Evolutionary conservation across 2,113 vertebrate species (phyloP).

Genomic region (Casuarius casuarius): DNA sequence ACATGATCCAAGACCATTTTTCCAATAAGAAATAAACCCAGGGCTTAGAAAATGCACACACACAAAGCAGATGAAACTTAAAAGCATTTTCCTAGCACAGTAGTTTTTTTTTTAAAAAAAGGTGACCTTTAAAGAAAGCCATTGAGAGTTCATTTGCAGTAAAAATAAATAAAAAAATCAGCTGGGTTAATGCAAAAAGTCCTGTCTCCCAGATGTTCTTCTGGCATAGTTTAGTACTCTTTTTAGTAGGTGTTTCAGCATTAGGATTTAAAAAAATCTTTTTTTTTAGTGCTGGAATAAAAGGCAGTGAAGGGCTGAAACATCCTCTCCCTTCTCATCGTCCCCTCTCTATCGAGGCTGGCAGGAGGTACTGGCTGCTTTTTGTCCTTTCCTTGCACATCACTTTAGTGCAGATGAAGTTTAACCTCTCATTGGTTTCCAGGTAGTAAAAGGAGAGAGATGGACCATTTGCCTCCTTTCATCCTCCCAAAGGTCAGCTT

Average conservation of each 20-base stretch:
- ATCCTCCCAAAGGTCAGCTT: not conserved
- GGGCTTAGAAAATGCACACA: slow-evolving; percentile 40
- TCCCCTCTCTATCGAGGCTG: fast-evolving
- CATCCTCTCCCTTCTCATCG: not conserved
- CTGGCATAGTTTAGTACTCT: not conserved
- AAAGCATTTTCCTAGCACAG: slow-evolving; percentile 2
- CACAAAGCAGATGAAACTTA: slow-evolving; percentile 31
- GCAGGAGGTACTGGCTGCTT: not conserved
- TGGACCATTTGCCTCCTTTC: not conserved
- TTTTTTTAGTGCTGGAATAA: not conserved
- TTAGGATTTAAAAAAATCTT: not conserved
- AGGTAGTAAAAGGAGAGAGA: not conserved
- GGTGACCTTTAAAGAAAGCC: slow-evolving; percentile 20
- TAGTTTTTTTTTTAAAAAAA: not conserved
- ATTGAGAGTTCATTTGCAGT: slow-evolving; percentile 15
- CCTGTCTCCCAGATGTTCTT: not conserved
- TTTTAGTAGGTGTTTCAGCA: not conserved
- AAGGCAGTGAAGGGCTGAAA: not conserved
- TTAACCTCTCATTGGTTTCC: not conserved
- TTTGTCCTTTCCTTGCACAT: not conserved
- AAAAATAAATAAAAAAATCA: not conserved
- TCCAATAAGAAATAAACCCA: slow-evolving; percentile 44
- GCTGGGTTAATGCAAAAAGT: not conserved
- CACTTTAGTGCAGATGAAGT: not conserved
- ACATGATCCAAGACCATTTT: slow-evolving; percentile 7